These are phyloP conservation scores for Dryoscopus gambensis DNA, from an alignment of 2,113 vertebrate species.

Conservation along the genomic window DNA sequence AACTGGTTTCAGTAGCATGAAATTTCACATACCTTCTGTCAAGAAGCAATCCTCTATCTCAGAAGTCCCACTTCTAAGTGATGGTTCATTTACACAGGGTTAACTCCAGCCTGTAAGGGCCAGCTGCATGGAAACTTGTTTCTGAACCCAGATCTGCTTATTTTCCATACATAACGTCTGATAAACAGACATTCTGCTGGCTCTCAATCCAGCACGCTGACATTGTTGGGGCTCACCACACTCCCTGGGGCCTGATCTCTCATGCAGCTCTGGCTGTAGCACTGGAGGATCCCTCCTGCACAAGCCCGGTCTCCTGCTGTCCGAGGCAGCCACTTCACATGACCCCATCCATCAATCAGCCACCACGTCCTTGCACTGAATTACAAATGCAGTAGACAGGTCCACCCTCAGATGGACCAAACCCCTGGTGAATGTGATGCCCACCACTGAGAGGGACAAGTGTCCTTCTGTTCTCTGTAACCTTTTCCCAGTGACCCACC, in stretches of 20 bases:
- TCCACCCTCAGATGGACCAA: neutral
- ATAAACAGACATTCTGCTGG: neutral
- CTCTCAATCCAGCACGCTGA: neutral
- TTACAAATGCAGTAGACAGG: neutral
- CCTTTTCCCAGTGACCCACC: neutral
- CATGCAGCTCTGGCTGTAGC: neutral
- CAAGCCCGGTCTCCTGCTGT: neutral
- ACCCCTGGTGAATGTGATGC: neutral
- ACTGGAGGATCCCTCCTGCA: neutral
- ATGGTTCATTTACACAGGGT: neutral
- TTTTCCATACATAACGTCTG: neutral
- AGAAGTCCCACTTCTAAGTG: neutral
- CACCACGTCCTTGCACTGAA: neutral
- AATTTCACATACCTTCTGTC: neutral
- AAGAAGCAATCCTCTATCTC: neutral
- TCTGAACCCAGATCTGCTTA: neutral
- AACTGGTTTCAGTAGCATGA: neutral
- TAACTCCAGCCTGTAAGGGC: neutral
- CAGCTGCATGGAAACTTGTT: fast-evolving
- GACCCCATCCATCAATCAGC: neutral
- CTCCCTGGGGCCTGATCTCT: neutral
- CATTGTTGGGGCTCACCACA: fast-evolving
- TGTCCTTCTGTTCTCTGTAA: neutral
- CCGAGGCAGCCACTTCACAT: neutral
- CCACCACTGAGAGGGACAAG: neutral